Evolutionary conservation across 2,797 vertebrate genomes (phyloP).

Genomic region (Crenuchus spilurus): DNA sequence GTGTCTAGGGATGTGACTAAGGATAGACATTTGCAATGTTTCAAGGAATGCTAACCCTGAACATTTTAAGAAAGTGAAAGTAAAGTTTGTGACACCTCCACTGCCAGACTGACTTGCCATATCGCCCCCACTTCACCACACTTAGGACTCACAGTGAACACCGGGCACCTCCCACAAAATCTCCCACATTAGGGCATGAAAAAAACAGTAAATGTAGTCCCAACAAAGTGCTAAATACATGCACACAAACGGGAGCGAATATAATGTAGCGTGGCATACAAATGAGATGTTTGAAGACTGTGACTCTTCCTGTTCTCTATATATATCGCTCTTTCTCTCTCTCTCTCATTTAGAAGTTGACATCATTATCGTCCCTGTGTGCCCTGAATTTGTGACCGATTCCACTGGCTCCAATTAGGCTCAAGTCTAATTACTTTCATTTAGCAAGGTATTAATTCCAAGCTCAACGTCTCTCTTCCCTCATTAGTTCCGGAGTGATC

Average conservation of each 20-base stretch:
- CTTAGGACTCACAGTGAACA: no score
- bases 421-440: slow-evolving; percentile 70
- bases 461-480: slow-evolving; percentile 58
- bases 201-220: neutral
- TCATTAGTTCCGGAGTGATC: slow-evolving; percentile 64
- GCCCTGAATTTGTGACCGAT: slow-evolving; percentile 61
- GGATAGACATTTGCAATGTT: no score
- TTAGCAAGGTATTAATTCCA: slow-evolving; percentile 71
- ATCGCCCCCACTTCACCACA: no score
- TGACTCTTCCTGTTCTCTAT: slow-evolving; percentile 17
- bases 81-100: no score
- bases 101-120: no score
- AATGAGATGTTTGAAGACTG: slow-evolving; percentile 33
- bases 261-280: slow-evolving; percentile 44
- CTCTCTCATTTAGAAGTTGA: slow-evolving; percentile 56
- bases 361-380: slow-evolving; percentile 60
- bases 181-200: no score
- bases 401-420: slow-evolving; percentile 68
- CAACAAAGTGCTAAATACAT: neutral
- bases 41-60: no score
- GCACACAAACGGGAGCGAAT: slow-evolving; percentile 45
- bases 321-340: slow-evolving; percentile 17
- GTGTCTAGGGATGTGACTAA: no score
- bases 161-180: no score
- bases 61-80: no score